A percentile compares a stretch with the other conserved stretches of the same genome.
Conservation (phyloP, 2,888 invertebrate genomes). For the Pseudanteris insignis region DNA sequence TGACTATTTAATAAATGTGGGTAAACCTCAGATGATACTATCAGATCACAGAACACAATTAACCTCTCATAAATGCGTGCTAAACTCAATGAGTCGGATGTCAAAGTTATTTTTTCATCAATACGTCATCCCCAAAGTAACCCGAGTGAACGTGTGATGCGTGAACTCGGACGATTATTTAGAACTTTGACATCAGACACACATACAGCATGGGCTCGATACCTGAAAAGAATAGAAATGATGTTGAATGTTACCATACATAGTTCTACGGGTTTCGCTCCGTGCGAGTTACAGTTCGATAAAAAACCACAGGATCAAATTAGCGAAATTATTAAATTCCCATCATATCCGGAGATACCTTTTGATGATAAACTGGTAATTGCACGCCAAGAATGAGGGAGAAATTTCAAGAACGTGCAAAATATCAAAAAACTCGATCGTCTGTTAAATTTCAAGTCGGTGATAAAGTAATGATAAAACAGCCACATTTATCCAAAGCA, state of each 20-base stretch:
- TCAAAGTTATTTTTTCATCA: no score
- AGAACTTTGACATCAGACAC: conserved; percentile 7
- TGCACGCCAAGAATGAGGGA: background rate
- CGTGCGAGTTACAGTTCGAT: conserved; percentile 3
- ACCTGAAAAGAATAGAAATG: conserved; percentile 6
- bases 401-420: conserved; percentile 9
- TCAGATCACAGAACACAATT: conserved; percentile 10
- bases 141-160: conserved; percentile 3
- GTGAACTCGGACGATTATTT: conserved; percentile 2
- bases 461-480: conserved; percentile 7
- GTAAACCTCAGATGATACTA: background rate
- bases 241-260: conserved; percentile 3
- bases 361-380: conserved; percentile 2
- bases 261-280: conserved; percentile 2
- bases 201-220: conserved; percentile 13
- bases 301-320: conserved; percentile 1
- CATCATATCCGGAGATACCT: background rate
- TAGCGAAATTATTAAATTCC: conserved; percentile 1
- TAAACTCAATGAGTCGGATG: no score
- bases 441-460: background rate
- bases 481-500: conserved; percentile 13
- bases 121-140: conserved; percentile 10
- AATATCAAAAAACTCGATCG: conserved; percentile 6
- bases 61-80: background rate
- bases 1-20: background rate